Conservation (phyloP, 1,140 invertebrate genomes). For the Lepidotrigona ventralis region DNA sequence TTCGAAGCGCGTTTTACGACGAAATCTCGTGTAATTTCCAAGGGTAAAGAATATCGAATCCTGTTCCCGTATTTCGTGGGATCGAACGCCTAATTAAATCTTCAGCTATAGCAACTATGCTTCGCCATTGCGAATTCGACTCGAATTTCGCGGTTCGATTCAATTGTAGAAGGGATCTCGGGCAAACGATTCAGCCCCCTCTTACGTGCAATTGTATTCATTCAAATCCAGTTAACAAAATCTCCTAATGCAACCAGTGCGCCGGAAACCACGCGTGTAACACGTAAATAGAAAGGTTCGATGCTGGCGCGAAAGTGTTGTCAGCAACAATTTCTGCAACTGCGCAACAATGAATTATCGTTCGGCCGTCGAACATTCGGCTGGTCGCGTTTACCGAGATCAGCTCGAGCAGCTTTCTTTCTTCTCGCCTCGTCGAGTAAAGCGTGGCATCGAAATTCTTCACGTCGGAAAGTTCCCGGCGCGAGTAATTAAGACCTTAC, state of each 20-base stretch:
- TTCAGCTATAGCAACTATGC: neutral
- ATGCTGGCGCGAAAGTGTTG: neutral
- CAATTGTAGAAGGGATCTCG: neutral
- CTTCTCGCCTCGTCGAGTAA: neutral
- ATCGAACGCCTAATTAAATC: neutral
- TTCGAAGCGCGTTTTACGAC: neutral
- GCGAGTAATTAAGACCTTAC: constrained; percentile 52
- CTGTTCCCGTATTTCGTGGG: neutral
- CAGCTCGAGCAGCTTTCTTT: neutral
- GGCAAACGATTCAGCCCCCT: too few species aligned
- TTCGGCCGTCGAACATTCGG: neutral
- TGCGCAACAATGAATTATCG: neutral
- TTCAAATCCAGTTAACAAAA: neutral
- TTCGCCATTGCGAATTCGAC: neutral
- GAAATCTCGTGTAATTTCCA: neutral
- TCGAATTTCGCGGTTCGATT: neutral
- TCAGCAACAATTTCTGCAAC: neutral
- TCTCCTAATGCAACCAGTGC: neutral
- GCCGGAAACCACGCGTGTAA: neutral
- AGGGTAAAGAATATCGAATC: neutral
- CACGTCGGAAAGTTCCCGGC: constrained; percentile 35
- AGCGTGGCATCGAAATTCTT: neutral
- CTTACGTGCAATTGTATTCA: neutral
- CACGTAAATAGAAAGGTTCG: neutral
- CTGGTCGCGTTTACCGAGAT: neutral